Evolutionary conservation across 2,888 invertebrate genomes (phyloP).

Genomic region (Frankliniella fusca): DNA sequence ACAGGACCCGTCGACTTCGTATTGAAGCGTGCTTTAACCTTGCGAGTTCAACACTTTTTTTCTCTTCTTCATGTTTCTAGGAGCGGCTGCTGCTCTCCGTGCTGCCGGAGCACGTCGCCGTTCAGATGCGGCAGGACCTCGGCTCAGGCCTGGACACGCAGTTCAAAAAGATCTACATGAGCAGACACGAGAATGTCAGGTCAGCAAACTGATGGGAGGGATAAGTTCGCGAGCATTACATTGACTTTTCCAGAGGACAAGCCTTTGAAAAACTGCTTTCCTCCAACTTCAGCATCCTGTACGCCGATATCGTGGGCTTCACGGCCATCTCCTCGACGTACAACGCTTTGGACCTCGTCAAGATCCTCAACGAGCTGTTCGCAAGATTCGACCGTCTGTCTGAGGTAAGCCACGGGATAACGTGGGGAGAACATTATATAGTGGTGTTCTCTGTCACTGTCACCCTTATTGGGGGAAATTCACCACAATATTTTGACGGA

Average conservation of each 20-base stretch:
- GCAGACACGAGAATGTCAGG: slow-evolving; percentile 93
- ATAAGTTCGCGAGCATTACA: too few species aligned
- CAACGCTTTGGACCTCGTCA: slow-evolving; percentile 91
- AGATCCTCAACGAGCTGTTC: slow-evolving; percentile 92
- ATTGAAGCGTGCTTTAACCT: too few species aligned
- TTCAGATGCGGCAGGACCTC: slow-evolving; percentile 92
- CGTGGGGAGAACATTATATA: too few species aligned
- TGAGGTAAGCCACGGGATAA: slow-evolving; percentile 45
- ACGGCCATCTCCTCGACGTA: slow-evolving; percentile 93
- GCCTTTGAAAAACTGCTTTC: slow-evolving; percentile 29
- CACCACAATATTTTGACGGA: too few species aligned
- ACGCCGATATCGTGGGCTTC: slow-evolving; percentile 97
- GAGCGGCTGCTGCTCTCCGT: slow-evolving; percentile 89
- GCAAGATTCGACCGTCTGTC: slow-evolving; percentile 89
- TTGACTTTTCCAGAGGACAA: too few species aligned
- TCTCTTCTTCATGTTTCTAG: slow-evolving; percentile 52
- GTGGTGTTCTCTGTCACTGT: too few species aligned
- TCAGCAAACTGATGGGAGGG: slow-evolving; percentile 45
- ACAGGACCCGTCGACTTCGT: too few species aligned
- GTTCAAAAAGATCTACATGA: slow-evolving; percentile 97
- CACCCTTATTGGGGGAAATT: too few species aligned
- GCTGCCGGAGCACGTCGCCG: slow-evolving; percentile 91
- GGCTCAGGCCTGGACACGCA: slow-evolving; percentile 83
- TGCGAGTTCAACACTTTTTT: slow-evolving; percentile 28
- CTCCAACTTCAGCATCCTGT: slow-evolving; percentile 71